Evolutionary conservation across 2,113 vertebrate species (phyloP).

Genomic region (Dipodomys merriami): DNA sequence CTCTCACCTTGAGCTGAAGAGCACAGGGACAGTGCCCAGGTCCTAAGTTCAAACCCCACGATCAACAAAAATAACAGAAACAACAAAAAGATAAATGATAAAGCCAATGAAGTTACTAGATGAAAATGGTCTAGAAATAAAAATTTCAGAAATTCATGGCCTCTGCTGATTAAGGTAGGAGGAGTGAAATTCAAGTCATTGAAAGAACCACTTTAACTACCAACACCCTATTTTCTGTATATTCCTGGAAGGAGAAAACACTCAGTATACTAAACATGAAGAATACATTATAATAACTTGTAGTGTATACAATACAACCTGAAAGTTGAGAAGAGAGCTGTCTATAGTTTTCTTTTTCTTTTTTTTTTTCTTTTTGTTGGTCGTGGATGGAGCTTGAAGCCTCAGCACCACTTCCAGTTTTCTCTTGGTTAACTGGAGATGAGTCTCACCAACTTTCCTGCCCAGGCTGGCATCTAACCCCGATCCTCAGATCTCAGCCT

Average conservation of each 20-base stretch:
- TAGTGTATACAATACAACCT: not conserved
- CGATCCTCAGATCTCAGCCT: too few relatives aligned
- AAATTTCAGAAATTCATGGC: not conserved
- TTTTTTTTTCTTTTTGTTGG: too few relatives aligned
- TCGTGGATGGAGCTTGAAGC: too few relatives aligned
- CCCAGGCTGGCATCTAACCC: too few relatives aligned
- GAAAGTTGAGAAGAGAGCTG: not conserved
- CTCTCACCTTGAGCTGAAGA: too few relatives aligned
- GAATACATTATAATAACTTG: not conserved
- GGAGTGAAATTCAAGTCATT: not conserved
- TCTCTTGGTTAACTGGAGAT: too few relatives aligned
- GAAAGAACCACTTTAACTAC: not conserved
- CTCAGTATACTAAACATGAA: not conserved
- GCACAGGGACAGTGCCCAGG: too few relatives aligned
- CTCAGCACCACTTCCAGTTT: too few relatives aligned
- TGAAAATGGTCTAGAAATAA: not conserved
- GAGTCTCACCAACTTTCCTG: too few relatives aligned
- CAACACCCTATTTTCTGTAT: not conserved
- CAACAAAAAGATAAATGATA: not conserved
- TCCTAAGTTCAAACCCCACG: too few relatives aligned
- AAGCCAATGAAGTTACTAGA: not conserved
- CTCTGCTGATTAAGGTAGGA: not conserved
- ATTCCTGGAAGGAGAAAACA: slow-evolving; percentile 18
- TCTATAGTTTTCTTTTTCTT: not conserved
- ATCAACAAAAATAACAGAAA: too few relatives aligned